Conservation (phyloP, 64 coral and sea anemone genomes). For the Porites lutea region DNA sequence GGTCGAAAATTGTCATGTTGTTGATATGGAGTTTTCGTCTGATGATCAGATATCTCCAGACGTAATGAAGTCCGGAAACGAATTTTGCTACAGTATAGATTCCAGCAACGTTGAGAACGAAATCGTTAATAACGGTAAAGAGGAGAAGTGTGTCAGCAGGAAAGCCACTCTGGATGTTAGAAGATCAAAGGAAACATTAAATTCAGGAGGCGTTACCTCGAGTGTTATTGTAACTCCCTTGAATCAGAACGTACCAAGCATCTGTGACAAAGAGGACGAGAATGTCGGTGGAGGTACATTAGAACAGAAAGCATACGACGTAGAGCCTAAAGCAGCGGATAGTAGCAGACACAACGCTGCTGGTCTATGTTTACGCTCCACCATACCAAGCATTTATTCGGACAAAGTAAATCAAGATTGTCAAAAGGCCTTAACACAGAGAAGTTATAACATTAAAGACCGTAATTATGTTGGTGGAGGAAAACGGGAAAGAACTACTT, state of each 20-base stretch:
- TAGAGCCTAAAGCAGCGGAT: not conserved
- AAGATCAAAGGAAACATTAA: not conserved
- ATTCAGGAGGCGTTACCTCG: not conserved
- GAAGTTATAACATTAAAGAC: not conserved
- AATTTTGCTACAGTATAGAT: not conserved
- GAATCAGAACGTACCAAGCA: too few species aligned
- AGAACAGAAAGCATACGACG: conserved; percentile 1
- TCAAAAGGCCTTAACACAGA: not conserved
- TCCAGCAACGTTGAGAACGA: not conserved
- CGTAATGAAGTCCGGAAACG: not conserved
- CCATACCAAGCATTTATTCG: not conserved
- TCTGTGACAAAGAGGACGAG: not conserved
- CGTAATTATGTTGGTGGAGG: too few species aligned
- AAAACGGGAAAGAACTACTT: too few species aligned
- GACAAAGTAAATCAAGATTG: not conserved
- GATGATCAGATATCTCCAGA: not conserved
- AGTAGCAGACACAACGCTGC: too few species aligned
- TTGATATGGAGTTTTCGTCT: not conserved
- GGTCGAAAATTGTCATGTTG: not conserved
- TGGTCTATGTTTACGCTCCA: not conserved
- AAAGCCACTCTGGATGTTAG: not conserved
- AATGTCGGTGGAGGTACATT: not conserved
- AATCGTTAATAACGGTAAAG: not conserved
- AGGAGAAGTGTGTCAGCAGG: not conserved
- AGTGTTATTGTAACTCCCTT: not conserved